Evolutionary conservation across 1,140 invertebrate species (phyloP).

Genomic region (Panagrolaimus sp.): DNA sequence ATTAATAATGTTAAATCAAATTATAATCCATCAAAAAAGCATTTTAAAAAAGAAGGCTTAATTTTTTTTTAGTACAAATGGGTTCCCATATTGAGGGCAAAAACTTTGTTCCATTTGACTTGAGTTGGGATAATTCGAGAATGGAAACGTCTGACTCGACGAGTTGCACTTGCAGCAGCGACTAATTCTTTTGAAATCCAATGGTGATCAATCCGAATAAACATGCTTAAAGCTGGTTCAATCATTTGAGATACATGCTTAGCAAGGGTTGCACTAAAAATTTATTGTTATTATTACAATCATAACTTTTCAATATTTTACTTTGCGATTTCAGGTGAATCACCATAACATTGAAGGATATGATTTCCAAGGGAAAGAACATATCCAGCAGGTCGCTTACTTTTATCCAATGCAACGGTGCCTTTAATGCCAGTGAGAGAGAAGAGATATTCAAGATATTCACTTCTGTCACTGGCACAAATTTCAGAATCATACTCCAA

Average conservation of each 20-base stretch:
- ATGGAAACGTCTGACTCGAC: constrained; percentile 42
- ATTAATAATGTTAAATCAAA: constrained; percentile 3
- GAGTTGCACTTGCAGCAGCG: constrained; percentile 20
- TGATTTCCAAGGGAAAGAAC: constrained; percentile 25
- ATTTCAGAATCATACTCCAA: constrained; percentile 31
- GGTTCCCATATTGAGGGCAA: constrained; percentile 38
- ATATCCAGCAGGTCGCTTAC: constrained; percentile 39
- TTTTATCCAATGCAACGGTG: constrained; percentile 31
- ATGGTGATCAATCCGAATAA: constrained; percentile 20
- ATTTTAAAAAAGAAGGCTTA: background rate
- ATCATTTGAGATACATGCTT: constrained; percentile 26
- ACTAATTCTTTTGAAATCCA: constrained; percentile 25
- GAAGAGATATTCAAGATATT: constrained; percentile 39
- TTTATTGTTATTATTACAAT: constrained; percentile 17
- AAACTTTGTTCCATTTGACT: constrained; percentile 42
- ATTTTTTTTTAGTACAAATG: constrained; percentile 39
- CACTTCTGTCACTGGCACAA: constrained; percentile 24
- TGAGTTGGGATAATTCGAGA: constrained; percentile 34
- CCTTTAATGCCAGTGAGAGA: constrained; percentile 33
- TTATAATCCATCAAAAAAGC: background rate
- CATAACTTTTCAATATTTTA: constrained; percentile 2
- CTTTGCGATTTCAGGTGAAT: constrained; percentile 36
- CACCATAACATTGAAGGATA: constrained; percentile 42
- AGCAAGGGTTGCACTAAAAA: constrained; percentile 24
- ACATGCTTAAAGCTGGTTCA: constrained; percentile 25